Percentiles rank a stretch among this genome's conserved stretches.
Conservation (phyloP, 2,113 vertebrate species). For the Raja brachyura region DNA sequence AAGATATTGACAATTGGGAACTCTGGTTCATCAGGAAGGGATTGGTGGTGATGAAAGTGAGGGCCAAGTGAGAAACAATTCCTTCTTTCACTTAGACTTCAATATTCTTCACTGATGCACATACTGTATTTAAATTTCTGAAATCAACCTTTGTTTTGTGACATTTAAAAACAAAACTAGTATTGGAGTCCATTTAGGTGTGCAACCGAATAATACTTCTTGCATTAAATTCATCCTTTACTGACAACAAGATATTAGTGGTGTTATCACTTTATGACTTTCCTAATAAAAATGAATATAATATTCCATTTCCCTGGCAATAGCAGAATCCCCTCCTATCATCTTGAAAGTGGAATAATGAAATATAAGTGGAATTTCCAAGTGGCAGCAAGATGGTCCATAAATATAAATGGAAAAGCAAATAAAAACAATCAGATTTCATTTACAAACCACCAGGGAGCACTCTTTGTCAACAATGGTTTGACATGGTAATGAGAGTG, state of each 20-base stretch:
- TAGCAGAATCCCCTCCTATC: background rate
- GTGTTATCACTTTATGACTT: background rate
- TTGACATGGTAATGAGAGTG: background rate
- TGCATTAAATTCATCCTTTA: background rate
- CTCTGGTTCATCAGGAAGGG: too few relatives aligned
- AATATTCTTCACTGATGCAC: background rate
- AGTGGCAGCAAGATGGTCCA: background rate
- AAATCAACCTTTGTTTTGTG: background rate
- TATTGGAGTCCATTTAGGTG: background rate
- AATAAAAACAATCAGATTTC: conserved; percentile 4
- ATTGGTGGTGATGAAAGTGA: too few relatives aligned
- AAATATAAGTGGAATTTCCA: background rate
- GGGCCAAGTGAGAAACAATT: too few relatives aligned
- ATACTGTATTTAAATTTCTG: background rate
- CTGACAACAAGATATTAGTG: background rate
- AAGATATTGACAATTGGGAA: too few relatives aligned
- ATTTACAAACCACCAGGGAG: conserved; percentile 33
- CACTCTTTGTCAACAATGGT: conserved; percentile 25
- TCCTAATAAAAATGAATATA: background rate
- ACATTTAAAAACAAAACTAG: background rate
- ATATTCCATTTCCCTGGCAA: background rate
- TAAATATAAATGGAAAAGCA: background rate
- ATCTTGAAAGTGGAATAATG: background rate
- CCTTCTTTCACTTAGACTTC: too few relatives aligned
- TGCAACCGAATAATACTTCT: background rate